These are phyloP conservation scores for Acanthornis magna DNA, from an alignment of 2,797 vertebrate species.

Conservation along the genomic window DNA sequence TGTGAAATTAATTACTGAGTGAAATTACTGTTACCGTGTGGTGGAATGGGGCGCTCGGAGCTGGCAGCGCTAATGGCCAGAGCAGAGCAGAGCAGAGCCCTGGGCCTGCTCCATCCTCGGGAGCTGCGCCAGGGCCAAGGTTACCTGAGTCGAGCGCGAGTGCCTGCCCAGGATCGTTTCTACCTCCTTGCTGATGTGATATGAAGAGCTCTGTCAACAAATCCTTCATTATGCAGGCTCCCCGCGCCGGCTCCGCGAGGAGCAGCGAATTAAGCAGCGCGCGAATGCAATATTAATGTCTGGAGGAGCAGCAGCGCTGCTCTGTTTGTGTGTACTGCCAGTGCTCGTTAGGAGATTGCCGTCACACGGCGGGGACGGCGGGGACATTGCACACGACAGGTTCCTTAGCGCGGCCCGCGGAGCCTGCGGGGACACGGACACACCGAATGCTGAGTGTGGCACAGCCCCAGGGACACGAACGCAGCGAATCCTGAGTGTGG, in stretches of 20 bases:
- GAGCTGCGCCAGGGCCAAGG: neutral
- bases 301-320: neutral
- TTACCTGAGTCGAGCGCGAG: neutral
- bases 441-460: no score
- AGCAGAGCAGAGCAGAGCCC: neutral
- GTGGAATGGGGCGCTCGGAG: no score
- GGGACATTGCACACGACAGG: no score
- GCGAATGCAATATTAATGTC: conserved; percentile 37
- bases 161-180: neutral
- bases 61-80: neutral
- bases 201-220: conserved; percentile 34
- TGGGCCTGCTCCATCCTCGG: rapidly evolving
- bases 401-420: no score
- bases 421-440: no score
- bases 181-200: neutral
- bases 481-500: neutral
- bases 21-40: no score
- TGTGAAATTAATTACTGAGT: no score
- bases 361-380: neutral
- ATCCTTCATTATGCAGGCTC: conserved; percentile 40
- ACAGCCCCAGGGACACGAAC: rapidly evolving
- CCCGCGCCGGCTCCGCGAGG: neutral
- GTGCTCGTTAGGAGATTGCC: neutral
- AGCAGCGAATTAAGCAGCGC: conserved; percentile 10
- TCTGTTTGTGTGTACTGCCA: conserved; percentile 21